Conservation (phyloP, 1,140 invertebrate species). For the Ditylenchus dipsaci region DNA sequence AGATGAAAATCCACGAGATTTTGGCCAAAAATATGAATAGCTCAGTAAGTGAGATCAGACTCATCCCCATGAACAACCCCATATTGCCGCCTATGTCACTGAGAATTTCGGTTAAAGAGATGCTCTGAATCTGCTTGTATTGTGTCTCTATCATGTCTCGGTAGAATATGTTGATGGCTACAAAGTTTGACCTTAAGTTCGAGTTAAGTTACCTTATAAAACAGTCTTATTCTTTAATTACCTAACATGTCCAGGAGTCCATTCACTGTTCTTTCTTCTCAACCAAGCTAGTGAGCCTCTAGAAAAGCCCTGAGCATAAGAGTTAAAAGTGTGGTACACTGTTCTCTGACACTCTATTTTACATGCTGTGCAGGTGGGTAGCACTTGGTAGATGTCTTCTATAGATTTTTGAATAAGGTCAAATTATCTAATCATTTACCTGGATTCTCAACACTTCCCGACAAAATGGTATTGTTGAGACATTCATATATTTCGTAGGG, state of each 20-base stretch:
- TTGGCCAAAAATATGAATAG: slow-evolving; percentile 47
- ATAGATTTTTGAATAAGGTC: neutral
- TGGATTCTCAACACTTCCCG: slow-evolving; percentile 1
- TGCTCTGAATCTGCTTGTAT: slow-evolving; percentile 52
- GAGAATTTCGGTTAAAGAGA: slow-evolving; percentile 44
- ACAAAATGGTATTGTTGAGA: slow-evolving; percentile 11
- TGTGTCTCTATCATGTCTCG: slow-evolving; percentile 55
- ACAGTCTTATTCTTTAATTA: neutral
- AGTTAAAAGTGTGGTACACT: slow-evolving; percentile 53
- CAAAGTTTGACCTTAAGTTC: slow-evolving; percentile 42
- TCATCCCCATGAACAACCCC: slow-evolving; percentile 57
- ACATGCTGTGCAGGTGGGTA: slow-evolving; percentile 33
- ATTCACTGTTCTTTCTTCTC: slow-evolving; percentile 24
- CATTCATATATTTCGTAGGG: slow-evolving; percentile 39
- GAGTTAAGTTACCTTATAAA: neutral
- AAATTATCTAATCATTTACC: neutral
- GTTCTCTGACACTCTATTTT: slow-evolving; percentile 53
- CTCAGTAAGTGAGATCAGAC: slow-evolving; percentile 46
- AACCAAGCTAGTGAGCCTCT: slow-evolving; percentile 35
- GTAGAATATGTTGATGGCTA: slow-evolving; percentile 54
- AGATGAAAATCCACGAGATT: slow-evolving; percentile 51
- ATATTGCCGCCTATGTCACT: slow-evolving; percentile 56
- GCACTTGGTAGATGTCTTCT: slow-evolving; percentile 16
- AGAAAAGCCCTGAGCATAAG: slow-evolving; percentile 45
- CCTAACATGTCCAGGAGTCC: slow-evolving; percentile 17